Percentiles rank a stretch among this genome's conserved stretches.
Evolutionary conservation across 30 jellyfish, hydroid and myxozoan species (phyloP).

Genomic region (Rhopilema esculentum): DNA sequence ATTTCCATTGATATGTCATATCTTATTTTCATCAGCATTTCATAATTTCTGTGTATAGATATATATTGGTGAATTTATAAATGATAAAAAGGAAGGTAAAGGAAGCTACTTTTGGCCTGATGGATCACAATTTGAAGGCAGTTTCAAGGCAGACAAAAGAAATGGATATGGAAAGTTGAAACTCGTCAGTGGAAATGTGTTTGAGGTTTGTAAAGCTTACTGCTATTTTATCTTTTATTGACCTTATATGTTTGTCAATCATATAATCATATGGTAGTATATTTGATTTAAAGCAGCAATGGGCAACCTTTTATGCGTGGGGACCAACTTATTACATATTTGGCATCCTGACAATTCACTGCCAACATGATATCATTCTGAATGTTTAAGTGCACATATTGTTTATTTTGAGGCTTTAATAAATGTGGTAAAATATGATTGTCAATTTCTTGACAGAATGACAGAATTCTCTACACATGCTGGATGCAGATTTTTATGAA

Average conservation of each 20-base stretch:
- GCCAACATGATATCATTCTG: background rate
- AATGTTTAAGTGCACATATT: background rate
- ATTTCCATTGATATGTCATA: background rate
- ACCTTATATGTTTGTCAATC: background rate
- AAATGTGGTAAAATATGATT: too few relatives aligned
- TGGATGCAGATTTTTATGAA: background rate
- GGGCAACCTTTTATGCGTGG: too few relatives aligned
- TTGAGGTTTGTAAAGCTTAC: slow-evolving; percentile 69
- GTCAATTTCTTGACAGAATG: too few relatives aligned
- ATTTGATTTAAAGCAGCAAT: too few relatives aligned
- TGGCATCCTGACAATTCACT: too few relatives aligned
- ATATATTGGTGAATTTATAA: slow-evolving; percentile 79
- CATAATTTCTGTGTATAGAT: slow-evolving; percentile 45
- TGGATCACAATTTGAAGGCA: slow-evolving; percentile 82
- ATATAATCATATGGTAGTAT: background rate
- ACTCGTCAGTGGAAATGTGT: slow-evolving; percentile 68
- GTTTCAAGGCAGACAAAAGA: slow-evolving; percentile 68
- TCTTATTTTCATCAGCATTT: background rate
- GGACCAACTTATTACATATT: too few relatives aligned
- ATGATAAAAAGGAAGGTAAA: slow-evolving; percentile 78
- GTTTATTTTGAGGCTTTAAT: background rate
- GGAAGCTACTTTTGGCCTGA: slow-evolving; percentile 93
- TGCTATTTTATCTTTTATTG: background rate
- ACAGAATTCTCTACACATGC: too few relatives aligned
- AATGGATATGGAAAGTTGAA: slow-evolving; percentile 86